A percentile compares a stretch with the other conserved stretches of the same genome.
Conservation (phyloP, 1,140 invertebrate species). For the Subanguina moxae region DNA sequence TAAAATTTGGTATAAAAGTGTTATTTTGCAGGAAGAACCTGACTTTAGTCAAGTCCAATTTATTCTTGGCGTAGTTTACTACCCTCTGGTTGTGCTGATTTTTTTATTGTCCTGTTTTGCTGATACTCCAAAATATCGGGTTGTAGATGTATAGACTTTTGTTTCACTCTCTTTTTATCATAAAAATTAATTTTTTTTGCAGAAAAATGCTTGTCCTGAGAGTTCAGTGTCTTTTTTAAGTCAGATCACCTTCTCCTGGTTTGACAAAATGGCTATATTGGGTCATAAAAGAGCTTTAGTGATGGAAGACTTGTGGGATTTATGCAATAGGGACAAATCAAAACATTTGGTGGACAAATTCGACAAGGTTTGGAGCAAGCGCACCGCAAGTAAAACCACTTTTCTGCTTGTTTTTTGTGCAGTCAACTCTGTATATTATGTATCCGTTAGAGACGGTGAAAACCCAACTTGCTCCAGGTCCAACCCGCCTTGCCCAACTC, state of each 20-base stretch:
- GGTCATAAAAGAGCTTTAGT: slow-evolving; percentile 67
- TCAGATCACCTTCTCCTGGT: slow-evolving; percentile 83
- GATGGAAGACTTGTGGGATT: slow-evolving; percentile 78
- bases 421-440: too few species aligned
- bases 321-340: slow-evolving; percentile 78
- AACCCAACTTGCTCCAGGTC: too few species aligned
- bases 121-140: slow-evolving; percentile 2
- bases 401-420: background rate
- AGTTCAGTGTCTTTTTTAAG: slow-evolving; percentile 78
- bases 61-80: background rate
- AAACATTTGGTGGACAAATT: slow-evolving; percentile 75
- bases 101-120: slow-evolving; percentile 9
- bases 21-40: background rate
- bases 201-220: slow-evolving; percentile 77
- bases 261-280: slow-evolving; percentile 67
- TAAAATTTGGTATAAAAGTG: too few species aligned
- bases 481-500: too few species aligned
- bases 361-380: slow-evolving; percentile 61
- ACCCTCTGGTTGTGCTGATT: background rate
- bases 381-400: slow-evolving; percentile 13
- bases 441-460: too few species aligned
- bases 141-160: background rate
- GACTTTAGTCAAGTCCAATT: background rate
- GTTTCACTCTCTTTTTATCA: background rate
- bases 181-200: background rate